Evolutionary conservation across 2,113 vertebrate genomes (phyloP), one percentile per base, ranked within the genome.

Genomic region (Halichoerus grypus): DNA sequence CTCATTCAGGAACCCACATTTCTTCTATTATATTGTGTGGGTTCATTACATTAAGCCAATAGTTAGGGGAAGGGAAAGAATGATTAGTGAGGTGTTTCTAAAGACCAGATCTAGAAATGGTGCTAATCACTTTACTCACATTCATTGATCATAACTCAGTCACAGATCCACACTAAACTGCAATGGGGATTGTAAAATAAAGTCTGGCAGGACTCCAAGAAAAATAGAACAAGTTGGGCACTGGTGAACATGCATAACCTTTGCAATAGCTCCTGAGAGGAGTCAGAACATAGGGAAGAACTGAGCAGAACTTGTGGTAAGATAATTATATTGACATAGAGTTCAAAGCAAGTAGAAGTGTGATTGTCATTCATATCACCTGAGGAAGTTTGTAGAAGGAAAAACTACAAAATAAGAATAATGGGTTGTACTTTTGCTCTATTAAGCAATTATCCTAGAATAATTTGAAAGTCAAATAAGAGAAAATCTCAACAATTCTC

Each of bases 401-500:
- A 87, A 19, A 90, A 63, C 3, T 92, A 61, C 28, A 71, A 96
- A 88, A 88, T 59, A 93, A 94, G 59, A 57, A 94, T 61, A 82
- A 94, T 71, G 28, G 7, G 10, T 53, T 65, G 24, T 0, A 71
- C 42, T 95, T 97, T 94, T 95, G 24, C 31, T 96, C 63, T 86
- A 49, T 77, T 46, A 85, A 82, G 49, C 16, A 79, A 92, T 96
- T 95, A 89, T 86, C 1, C 15, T 57, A 90, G 21, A 96, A 92
- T 93, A 77, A 83, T 84, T 95, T 28, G 12, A 94, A 96, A 53
- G 4, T 96, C 88, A 91, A 51, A 49, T 51, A 65, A 91, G 92
- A 65, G 14, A 61, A 82, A 69, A 81, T 39, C 26, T 61, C 61
- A 87, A 90, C 0, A 85, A 77, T 91, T 95, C 33, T 92, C 76